Percentiles rank a stretch among this genome's conserved stretches.
These are phyloP conservation scores for Lapara coniferarum DNA, from an alignment of 2,888 invertebrate genomes.

Conservation along the genomic window DNA sequence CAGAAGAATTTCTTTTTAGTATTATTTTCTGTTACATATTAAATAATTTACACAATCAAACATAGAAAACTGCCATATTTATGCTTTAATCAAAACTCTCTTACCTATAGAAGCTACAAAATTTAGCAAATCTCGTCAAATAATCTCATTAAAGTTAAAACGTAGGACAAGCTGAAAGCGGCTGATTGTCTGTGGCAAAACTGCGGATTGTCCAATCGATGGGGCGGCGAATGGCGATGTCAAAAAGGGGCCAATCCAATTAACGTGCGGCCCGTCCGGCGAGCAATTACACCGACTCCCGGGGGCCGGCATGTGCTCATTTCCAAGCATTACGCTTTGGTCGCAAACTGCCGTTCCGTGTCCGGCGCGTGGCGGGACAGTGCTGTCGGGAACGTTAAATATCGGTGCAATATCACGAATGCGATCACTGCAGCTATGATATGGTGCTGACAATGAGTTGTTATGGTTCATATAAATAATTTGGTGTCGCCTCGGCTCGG, in stretches of 20 bases:
- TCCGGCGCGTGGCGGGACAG: too few relatives aligned
- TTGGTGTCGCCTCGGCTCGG: too few relatives aligned
- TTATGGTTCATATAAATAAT: too few relatives aligned
- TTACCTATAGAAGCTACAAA: background rate
- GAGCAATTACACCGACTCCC: slow-evolving; percentile 54
- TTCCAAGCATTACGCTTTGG: slow-evolving; percentile 12
- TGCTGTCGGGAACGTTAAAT: too few relatives aligned
- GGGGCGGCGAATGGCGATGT: slow-evolving; percentile 37
- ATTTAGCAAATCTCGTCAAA: background rate
- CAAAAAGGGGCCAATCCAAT: slow-evolving; percentile 61
- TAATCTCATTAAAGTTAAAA: background rate
- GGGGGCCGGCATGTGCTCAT: slow-evolving; percentile 34
- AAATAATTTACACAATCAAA: too few relatives aligned
- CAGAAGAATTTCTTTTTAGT: too few relatives aligned
- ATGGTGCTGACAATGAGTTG: too few relatives aligned
- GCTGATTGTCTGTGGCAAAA: slow-evolving; percentile 14
- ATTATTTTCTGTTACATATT: too few relatives aligned
- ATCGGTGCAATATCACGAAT: too few relatives aligned
- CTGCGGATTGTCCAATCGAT: slow-evolving; percentile 43
- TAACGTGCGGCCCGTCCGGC: slow-evolving; percentile 59
- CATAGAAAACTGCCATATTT: too few relatives aligned
- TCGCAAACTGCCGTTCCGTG: too few relatives aligned
- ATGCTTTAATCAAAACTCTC: background rate
- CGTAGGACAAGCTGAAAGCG: background rate
- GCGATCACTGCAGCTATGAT: too few relatives aligned